Percentiles rank a stretch among this genome's conserved stretches.
phyloP scores from a whole-genome alignment of 2,113 vertebrate species.

The Gadus macrocephalus region DNA sequence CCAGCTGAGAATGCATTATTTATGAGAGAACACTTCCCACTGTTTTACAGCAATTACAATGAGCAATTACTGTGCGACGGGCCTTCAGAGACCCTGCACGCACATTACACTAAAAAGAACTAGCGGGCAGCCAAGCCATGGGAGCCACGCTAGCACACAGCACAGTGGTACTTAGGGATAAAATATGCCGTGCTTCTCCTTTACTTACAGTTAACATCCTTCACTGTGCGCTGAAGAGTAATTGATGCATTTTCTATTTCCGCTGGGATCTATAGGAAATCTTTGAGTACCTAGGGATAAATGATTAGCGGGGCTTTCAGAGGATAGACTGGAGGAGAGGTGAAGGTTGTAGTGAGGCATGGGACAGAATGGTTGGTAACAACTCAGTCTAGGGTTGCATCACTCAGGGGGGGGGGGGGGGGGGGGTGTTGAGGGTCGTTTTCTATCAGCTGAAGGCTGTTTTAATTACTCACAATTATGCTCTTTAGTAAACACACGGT shows the following conservation, averaged over 20 bases:
- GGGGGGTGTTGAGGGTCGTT: neutral
- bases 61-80: conserved; percentile 23
- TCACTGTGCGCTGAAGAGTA: neutral
- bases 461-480: too few species aligned
- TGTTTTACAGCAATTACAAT: conserved; percentile 25
- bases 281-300: neutral
- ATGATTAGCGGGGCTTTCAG: conserved; percentile 15
- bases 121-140: conserved; percentile 1
- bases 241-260: neutral
- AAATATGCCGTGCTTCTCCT: conserved; percentile 1
- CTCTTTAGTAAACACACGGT: too few species aligned
- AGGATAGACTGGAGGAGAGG: neutral
- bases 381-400: neutral
- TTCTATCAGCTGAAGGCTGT: too few species aligned
- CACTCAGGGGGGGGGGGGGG: too few species aligned
- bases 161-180: conserved; percentile 24
- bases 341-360: neutral
- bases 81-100: conserved; percentile 3
- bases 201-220: conserved; percentile 12
- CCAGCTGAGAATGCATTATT: conserved; percentile 14
- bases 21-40: conserved; percentile 22
- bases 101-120: conserved; percentile 4
- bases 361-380: neutral
- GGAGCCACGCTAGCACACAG: conserved; percentile 8
- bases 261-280: neutral